Evolutionary conservation across 2,888 invertebrate species (phyloP), one percentile per base, ranked within the genome.

Genomic region (Coelopa pilipes): DNA sequence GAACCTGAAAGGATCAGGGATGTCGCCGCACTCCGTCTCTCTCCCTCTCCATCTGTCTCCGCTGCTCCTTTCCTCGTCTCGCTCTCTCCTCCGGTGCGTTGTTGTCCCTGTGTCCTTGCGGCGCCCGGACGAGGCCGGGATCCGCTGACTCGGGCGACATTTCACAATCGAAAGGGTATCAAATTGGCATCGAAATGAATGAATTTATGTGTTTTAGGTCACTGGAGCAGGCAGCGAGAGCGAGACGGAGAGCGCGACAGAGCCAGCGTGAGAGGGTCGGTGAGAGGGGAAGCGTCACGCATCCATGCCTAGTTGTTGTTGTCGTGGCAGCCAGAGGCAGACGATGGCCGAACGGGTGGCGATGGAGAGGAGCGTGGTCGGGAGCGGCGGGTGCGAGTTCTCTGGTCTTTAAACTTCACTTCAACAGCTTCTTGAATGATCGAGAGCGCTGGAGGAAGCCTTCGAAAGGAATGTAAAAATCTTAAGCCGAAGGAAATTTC

Each of bases 131-230:
- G 13, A n/a, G 13, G 13, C 53, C n/a, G 13, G 13, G 53, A 3
- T n/a, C n/a, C n/a, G 53, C 13, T 13, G 53, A 15, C 53, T n/a
- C n/a, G 13, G 4, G 13, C n/a, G 53, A n/a, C 60, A 24, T 62
- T 62, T 62, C 24, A 15, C 60, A 62, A 62, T 62, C 60, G 60
- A 62, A 62, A 62, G 19, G 60, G 34, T 15, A 62, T 62, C 60
- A 62, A 62, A 62, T 24, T 19, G 60, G 60, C 60, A 24, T 62
- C 60, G 60, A 62, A 62, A 62, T 24, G 60, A 62, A 62, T 62
- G 60, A 62, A 62, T 62, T 62, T 62, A 62, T 62, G 60, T 62
- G 24, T 62, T 62, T 62, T 24, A 62, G 60, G 60, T 62, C 60
- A 62, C 21, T 62, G 60, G 60, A 24, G 24, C 60, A 62, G 60